Evolutionary conservation across 2,888 invertebrate genomes (phyloP), one percentile per base, ranked within the genome.

Genomic region (Metacarcinus magister): DNA sequence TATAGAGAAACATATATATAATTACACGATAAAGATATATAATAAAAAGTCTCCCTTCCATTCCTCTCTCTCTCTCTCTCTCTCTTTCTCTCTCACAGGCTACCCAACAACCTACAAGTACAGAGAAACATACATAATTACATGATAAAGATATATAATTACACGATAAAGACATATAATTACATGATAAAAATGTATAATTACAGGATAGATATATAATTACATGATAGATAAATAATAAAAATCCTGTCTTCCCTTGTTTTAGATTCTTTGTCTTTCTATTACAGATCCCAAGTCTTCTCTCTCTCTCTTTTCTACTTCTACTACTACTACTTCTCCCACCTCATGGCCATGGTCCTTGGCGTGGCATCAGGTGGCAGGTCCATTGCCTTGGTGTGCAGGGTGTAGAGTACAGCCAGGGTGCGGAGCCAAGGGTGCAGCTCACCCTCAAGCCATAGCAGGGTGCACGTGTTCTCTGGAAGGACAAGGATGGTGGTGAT

Each of bases 371-470:
- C 46, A 4, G 82, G 48, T 0, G 44, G 54, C 43, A 23, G 46
- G 13, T 28, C 60, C 7, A 89, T 4, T 13, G 95, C 94, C 48
- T 75, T 94, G 54, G 43, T 39, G 60, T 95, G 94, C 2, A 95
- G 75, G 0, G 94, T 44, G 60, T 23, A 67, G 19, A 95, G 32
- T 39, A 91, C 28, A 5, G 91, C 46, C 48, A 95, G 44, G 32
- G 91, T 94, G 48, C 94, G 92, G 8, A 95, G 90, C 95, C 95
- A 95, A 8, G 94, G 92, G 19, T 39, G 39, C 32, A 95, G 32
- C 94, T 95, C 95, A 39, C 48, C 94, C 43, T 91, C 82, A 5
- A 95, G 94, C 95, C 95, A 95, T 5, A 94, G 19, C 10, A 95
- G 82, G 13, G 95, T 95, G 60, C 94, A 90, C 13, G 94, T 94